A percentile compares a stretch with the other conserved stretches of the same genome.
phyloP scores from a whole-genome alignment of 2,113 vertebrate genomes.

The Lamprotornis superbus region DNA sequence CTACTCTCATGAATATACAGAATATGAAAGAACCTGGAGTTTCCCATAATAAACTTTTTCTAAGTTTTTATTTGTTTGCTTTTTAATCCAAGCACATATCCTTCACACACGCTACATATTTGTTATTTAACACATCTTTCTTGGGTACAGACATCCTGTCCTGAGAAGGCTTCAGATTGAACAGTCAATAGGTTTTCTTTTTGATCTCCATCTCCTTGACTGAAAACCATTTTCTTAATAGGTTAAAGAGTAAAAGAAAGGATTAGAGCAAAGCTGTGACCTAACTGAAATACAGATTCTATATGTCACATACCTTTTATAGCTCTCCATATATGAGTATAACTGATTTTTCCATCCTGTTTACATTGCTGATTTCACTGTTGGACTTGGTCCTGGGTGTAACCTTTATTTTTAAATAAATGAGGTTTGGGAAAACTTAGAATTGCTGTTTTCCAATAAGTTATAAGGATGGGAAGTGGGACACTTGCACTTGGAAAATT shows the following conservation, averaged over 20 bases:
- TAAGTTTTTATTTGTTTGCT: not conserved
- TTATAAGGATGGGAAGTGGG: not conserved
- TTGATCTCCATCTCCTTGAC: not conserved
- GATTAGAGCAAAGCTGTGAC: conserved; percentile 8
- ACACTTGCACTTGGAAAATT: not conserved
- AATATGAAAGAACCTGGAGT: conserved; percentile 24
- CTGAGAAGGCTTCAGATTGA: not conserved
- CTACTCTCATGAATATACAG: conserved; percentile 17
- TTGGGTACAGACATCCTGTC: not conserved
- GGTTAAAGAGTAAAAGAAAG: conserved; percentile 30
- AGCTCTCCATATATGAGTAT: conserved; percentile 13
- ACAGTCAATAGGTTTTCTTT: not conserved
- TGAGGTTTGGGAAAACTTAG: conserved; percentile 9
- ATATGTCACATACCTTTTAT: conserved; percentile 32
- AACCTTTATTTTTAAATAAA: conserved; percentile 52
- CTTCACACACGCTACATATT: not conserved
- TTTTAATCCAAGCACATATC: not conserved
- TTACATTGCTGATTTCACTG: conserved; percentile 59
- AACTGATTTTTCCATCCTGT: conserved; percentile 50
- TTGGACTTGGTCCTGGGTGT: conserved; percentile 51
- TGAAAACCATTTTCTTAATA: not conserved
- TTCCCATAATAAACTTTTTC: conserved; percentile 12
- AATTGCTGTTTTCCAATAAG: not conserved
- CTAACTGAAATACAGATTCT: conserved; percentile 20
- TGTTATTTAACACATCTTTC: not conserved